Evolutionary conservation across 2,113 vertebrate genomes (phyloP).

Genomic region (Circaetus cinerascens): DNA sequence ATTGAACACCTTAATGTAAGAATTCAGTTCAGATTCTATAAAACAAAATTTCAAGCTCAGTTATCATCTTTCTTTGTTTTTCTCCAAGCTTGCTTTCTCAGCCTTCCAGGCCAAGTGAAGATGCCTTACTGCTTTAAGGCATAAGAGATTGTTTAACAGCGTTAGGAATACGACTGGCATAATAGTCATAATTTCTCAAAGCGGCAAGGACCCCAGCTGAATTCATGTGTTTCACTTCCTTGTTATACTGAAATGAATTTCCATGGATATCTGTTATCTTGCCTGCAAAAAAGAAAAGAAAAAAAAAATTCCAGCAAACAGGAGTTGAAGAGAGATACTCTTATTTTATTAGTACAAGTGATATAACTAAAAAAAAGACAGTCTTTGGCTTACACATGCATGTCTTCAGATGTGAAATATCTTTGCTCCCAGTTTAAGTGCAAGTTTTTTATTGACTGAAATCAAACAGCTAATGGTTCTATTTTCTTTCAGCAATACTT

Average conservation of each 20-base stretch:
- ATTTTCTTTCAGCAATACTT: background rate
- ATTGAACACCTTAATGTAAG: background rate
- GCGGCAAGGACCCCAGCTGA: constrained; percentile 91
- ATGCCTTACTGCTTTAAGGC: constrained; percentile 49
- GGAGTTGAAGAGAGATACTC: background rate
- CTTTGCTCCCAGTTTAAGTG: background rate
- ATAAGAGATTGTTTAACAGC: constrained; percentile 83
- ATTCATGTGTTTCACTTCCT: constrained; percentile 94
- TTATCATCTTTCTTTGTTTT: background rate
- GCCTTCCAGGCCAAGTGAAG: background rate
- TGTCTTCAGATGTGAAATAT: background rate
- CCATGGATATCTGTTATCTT: constrained; percentile 92
- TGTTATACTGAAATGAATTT: constrained; percentile 85
- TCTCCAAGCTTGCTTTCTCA: background rate
- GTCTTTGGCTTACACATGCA: background rate
- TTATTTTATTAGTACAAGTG: background rate
- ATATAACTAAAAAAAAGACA: background rate
- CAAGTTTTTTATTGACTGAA: background rate
- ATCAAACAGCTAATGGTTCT: background rate
- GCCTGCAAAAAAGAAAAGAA: constrained; percentile 66
- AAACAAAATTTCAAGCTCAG: background rate
- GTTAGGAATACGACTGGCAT: constrained; percentile 85
- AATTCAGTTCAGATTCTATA: background rate
- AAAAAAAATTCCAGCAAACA: background rate
- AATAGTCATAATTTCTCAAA: constrained; percentile 88